Conservation (phyloP, 2,113 vertebrate species). For the Lycaon pictus region DNA sequence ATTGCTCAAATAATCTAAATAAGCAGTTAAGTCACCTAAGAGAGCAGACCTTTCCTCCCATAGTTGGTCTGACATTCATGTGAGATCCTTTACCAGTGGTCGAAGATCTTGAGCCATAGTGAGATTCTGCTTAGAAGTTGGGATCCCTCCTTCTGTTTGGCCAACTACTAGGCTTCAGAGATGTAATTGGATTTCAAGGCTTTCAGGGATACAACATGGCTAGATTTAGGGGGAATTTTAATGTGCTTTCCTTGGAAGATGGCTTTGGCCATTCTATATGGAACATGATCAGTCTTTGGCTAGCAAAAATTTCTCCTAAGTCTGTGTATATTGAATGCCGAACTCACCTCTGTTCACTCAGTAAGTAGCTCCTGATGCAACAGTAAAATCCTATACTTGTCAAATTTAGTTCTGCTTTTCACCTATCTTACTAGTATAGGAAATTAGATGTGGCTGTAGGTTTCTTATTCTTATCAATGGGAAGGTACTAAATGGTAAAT, state of each 20-base stretch:
- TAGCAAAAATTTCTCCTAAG: background rate
- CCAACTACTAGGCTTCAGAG: background rate
- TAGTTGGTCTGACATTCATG: background rate
- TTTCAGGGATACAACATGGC: background rate
- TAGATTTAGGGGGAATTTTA: background rate
- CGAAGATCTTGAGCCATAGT: background rate
- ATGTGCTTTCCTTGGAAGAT: background rate
- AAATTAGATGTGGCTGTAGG: background rate
- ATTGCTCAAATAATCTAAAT: background rate
- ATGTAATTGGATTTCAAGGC: background rate
- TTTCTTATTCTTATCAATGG: constrained; percentile 14
- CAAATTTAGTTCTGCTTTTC: constrained; percentile 20
- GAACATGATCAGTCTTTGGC: background rate
- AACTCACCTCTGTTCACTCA: background rate
- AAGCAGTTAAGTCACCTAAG: background rate
- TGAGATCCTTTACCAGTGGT: background rate
- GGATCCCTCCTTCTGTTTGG: background rate
- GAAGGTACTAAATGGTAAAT: background rate
- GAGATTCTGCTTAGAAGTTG: background rate
- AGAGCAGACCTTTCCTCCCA: background rate
- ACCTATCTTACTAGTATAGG: background rate
- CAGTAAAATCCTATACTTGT: constrained; percentile 22
- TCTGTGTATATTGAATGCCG: constrained; percentile 4
- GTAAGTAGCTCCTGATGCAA: background rate
- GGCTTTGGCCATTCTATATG: background rate